Conservation (phyloP, 2,888 invertebrate genomes). For the Xanthia icteritia region DNA sequence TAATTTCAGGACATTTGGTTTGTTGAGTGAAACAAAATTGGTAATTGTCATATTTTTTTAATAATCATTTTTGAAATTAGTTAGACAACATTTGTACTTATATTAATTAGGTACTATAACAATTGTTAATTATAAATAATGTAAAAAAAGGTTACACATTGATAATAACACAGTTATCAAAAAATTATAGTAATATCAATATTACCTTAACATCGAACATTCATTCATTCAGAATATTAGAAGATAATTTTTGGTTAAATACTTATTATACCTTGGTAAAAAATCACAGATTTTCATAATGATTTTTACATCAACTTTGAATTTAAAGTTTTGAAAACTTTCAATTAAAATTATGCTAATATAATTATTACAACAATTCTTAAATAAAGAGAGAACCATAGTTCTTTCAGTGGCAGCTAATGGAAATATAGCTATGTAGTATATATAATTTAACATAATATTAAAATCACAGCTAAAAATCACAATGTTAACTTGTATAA, state of each 20-base stretch:
- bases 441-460: constrained; percentile 42
- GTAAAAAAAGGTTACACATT: too few relatives aligned
- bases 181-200: too few relatives aligned
- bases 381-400: constrained; percentile 41
- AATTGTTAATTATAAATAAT: too few relatives aligned
- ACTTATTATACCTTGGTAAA: constrained; percentile 37
- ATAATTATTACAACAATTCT: constrained; percentile 38
- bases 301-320: constrained; percentile 41
- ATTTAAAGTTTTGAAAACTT: constrained; percentile 35
- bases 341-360: constrained; percentile 37
- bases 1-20: constrained; percentile 29
- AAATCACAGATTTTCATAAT: constrained; percentile 43
- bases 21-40: constrained; percentile 23
- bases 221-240: too few relatives aligned
- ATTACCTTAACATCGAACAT: too few relatives aligned
- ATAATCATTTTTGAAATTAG: background rate
- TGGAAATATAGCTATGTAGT: constrained; percentile 43
- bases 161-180: too few relatives aligned
- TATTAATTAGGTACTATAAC: too few relatives aligned
- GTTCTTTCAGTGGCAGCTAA: constrained; percentile 43
- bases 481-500: constrained; percentile 44
- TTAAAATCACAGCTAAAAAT: constrained; percentile 43
- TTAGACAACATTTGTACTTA: too few relatives aligned
- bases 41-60: constrained; percentile 31
- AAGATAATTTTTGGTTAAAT: background rate